These are phyloP conservation scores for Colaptes auratus DNA, from an alignment of 2,113 vertebrate species.

Conservation along the genomic window DNA sequence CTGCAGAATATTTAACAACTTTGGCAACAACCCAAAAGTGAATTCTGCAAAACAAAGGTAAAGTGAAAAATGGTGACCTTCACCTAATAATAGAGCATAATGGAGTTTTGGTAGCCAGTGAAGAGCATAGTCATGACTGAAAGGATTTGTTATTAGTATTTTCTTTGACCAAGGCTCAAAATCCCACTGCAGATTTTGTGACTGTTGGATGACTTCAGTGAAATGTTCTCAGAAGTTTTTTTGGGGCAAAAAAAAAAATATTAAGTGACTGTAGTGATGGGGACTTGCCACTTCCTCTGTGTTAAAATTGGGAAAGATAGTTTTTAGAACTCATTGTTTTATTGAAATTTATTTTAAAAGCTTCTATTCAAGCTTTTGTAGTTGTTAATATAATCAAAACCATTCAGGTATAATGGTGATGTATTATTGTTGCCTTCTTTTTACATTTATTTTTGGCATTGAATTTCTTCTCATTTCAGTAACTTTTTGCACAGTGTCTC, in stretches of 20 bases:
- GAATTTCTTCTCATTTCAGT: neutral
- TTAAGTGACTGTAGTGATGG: neutral
- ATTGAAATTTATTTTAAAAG: neutral
- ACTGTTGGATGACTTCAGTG: neutral
- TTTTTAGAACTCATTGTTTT: neutral
- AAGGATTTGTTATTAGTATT: neutral
- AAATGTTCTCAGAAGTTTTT: neutral
- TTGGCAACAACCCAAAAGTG: neutral
- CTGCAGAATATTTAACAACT: neutral
- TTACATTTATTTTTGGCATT: neutral
- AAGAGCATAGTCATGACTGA: neutral
- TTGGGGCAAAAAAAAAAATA: neutral
- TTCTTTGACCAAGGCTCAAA: neutral
- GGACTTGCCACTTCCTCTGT: neutral
- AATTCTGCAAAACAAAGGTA: neutral
- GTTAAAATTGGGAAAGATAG: neutral
- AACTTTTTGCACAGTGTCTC: slow-evolving; percentile 14
- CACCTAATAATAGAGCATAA: neutral
- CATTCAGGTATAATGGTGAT: neutral
- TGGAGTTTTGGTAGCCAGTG: neutral
- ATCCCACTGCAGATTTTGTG: neutral
- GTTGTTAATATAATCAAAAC: neutral
- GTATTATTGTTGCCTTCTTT: neutral
- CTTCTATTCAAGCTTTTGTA: neutral
- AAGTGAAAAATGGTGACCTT: neutral